phyloP scores from a whole-genome alignment of 2,113 vertebrate species.

The Delphinus delphis region DNA sequence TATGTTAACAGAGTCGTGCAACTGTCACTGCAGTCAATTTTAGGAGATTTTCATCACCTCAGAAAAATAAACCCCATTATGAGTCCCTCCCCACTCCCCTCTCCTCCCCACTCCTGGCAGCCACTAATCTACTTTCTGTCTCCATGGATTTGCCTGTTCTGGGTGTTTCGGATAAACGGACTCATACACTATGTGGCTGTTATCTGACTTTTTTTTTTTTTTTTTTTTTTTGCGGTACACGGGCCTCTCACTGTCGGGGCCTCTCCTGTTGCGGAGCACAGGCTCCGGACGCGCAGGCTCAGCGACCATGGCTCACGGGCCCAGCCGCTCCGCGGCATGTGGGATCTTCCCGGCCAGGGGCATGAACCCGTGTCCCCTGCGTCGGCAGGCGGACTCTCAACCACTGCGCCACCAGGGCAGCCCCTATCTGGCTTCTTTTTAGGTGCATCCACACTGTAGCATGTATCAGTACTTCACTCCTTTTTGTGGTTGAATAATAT shows the following conservation, averaged over 20 bases:
- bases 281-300: too few species aligned
- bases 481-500: not conserved
- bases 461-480: not conserved
- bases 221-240: too few species aligned
- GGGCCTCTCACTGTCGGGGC: too few species aligned
- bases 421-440: not conserved
- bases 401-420: too few species aligned
- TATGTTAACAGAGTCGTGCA: not conserved
- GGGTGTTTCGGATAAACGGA: not conserved
- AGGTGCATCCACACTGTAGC: not conserved
- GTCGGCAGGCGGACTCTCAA: too few species aligned
- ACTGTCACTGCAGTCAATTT: not conserved
- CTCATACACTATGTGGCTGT: not conserved
- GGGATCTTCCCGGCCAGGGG: too few species aligned
- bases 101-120: not conserved
- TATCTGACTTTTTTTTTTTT: not conserved
- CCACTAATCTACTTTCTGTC: not conserved
- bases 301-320: too few species aligned
- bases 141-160: not conserved
- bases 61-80: not conserved
- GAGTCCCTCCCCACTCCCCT: not conserved
- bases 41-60: not conserved
- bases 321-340: too few species aligned
- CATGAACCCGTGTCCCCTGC: too few species aligned
- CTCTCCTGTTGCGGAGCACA: too few species aligned